These are phyloP conservation scores for Drosophila sproati DNA, from an alignment of 1,140 invertebrate genomes.

Conservation along the genomic window DNA sequence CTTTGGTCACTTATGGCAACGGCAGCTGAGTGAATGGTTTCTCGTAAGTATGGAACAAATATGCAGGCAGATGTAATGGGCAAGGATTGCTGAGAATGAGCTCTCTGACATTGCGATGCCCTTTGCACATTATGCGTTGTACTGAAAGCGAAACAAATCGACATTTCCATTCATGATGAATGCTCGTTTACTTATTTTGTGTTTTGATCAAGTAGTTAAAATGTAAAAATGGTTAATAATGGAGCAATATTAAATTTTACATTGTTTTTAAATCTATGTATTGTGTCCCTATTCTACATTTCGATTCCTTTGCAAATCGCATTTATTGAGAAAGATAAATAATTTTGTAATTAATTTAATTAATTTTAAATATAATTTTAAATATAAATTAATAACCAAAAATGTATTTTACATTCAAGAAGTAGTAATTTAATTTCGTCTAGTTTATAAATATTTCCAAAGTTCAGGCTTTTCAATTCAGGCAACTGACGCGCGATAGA, in stretches of 20 bases:
- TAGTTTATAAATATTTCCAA: neutral
- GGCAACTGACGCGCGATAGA: neutral
- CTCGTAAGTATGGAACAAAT: slow-evolving; percentile 10
- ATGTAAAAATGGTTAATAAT: too few relatives aligned
- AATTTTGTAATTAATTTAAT: too few relatives aligned
- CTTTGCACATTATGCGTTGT: slow-evolving; percentile 2
- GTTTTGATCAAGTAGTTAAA: too few relatives aligned
- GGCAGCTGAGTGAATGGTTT: slow-evolving; percentile 42
- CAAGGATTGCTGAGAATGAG: neutral
- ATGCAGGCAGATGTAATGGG: neutral
- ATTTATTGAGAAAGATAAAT: too few relatives aligned
- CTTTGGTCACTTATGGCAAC: slow-evolving; percentile 43
- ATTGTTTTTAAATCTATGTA: too few relatives aligned
- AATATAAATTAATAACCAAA: too few relatives aligned
- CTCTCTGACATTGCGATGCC: slow-evolving; percentile 21
- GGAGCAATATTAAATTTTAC: too few relatives aligned
- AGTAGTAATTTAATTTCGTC: neutral
- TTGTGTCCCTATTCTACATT: too few relatives aligned
- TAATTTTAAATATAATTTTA: too few relatives aligned
- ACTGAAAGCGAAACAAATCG: slow-evolving; percentile 1
- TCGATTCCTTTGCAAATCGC: too few relatives aligned
- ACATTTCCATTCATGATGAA: neutral
- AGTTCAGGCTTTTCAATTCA: slow-evolving; percentile 20
- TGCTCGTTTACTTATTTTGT: too few relatives aligned
- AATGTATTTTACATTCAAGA: too few relatives aligned